phyloP scores from a whole-genome alignment of 2,888 invertebrate genomes.

The Metallyticus violacea region DNA sequence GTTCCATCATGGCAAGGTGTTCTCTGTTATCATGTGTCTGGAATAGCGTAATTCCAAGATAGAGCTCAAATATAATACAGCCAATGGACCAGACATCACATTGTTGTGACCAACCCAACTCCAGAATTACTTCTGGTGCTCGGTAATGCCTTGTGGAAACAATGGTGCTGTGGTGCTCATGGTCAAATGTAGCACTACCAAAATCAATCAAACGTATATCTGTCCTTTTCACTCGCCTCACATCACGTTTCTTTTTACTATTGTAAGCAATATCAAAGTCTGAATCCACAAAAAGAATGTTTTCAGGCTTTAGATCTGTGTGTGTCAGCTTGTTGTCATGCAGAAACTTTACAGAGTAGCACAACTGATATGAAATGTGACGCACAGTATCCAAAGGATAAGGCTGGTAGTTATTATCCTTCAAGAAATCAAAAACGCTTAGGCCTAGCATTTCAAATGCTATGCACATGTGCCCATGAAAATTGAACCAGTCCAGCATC shows the following conservation, averaged over 20 bases:
- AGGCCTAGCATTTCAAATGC: constrained; percentile 97
- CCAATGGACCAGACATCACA: constrained; percentile 99
- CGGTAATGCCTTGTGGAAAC: constrained; percentile 98
- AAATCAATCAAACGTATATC: constrained; percentile 98
- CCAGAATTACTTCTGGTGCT: constrained; percentile 99
- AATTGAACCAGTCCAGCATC: constrained; percentile 97
- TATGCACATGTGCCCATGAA: constrained; percentile 97
- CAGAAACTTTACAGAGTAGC: constrained; percentile 94
- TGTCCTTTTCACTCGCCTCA: constrained; percentile 84
- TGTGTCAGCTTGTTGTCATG: constrained; percentile 98
- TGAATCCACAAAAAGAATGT: constrained; percentile 95
- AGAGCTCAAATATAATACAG: constrained; percentile 98
- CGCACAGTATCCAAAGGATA: constrained; percentile 97
- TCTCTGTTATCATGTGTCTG: constrained; percentile 99
- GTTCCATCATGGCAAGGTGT: constrained; percentile 99
- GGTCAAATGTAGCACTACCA: constrained; percentile 99
- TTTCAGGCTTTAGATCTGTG: constrained; percentile 97
- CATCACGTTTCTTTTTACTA: constrained; percentile 80
- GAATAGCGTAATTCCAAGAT: constrained; percentile 96
- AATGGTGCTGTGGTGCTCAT: constrained; percentile 99
- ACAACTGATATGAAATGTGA: constrained; percentile 95
- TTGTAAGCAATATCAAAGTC: constrained; percentile 76
- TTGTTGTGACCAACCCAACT: constrained; percentile 98
- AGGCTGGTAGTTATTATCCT: constrained; percentile 97
- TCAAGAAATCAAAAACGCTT: constrained; percentile 97